These are phyloP conservation scores for Penaeus vannamei DNA, from an alignment of 1,140 invertebrate genomes.

Conservation along the genomic window DNA sequence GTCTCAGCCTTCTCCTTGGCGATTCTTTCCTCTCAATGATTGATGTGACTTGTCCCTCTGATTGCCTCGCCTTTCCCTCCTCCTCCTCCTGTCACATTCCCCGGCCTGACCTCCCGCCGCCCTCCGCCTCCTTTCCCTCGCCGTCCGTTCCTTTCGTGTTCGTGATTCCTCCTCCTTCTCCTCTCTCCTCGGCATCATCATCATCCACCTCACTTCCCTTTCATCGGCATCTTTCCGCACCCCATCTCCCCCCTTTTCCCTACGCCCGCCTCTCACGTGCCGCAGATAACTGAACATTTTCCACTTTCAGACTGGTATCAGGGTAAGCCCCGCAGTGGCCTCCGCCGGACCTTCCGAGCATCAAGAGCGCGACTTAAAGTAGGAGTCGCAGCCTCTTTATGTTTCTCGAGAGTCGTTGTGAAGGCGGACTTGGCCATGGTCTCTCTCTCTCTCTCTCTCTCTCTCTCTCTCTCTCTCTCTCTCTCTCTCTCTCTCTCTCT, in stretches of 20 bases:
- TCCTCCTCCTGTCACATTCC: too few relatives aligned
- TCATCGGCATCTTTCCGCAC: background rate
- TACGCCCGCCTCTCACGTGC: background rate
- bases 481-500: constrained; percentile 35
- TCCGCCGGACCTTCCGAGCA: background rate
- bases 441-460: constrained; percentile 32
- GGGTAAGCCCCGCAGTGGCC: constrained; percentile 6
- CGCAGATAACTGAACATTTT: constrained; percentile 31
- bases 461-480: constrained; percentile 15
- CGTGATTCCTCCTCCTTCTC: background rate
- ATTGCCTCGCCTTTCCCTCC: too few relatives aligned
- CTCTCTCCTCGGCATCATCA: background rate
- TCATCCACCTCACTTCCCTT: background rate
- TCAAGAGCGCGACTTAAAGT: constrained; percentile 1
- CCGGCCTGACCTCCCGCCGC: too few relatives aligned
- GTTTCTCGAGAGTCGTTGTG: background rate
- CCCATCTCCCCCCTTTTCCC: background rate
- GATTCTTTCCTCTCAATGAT: too few relatives aligned
- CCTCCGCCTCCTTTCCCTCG: background rate
- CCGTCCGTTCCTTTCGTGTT: too few relatives aligned
- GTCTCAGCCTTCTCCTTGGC: too few relatives aligned
- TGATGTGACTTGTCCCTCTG: too few relatives aligned
- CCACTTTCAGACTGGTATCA: constrained; percentile 38
- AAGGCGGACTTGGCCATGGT: background rate
- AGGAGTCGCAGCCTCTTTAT: constrained; percentile 32